Evolutionary conservation across 2,888 invertebrate genomes (phyloP).

Genomic region (Anoplius nigerrimus): DNA sequence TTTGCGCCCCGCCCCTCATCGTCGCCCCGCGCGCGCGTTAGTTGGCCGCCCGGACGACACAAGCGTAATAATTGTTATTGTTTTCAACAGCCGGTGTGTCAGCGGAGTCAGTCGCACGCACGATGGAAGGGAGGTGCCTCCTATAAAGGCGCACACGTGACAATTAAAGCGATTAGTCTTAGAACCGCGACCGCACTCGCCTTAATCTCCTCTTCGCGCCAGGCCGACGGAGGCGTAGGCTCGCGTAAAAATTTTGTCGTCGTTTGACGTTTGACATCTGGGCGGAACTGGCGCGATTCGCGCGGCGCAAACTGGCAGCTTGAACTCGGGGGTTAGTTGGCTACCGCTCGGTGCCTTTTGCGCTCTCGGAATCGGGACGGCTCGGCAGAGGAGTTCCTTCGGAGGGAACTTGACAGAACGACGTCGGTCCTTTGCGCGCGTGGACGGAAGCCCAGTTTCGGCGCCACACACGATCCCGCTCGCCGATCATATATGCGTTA

Average conservation of each 20-base stretch:
- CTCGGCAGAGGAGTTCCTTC: too few species aligned
- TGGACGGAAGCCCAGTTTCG: neutral
- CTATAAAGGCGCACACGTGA: conserved; percentile 70
- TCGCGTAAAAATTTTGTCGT: too few species aligned
- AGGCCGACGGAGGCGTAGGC: neutral
- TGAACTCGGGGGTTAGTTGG: too few species aligned
- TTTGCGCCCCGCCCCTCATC: too few species aligned
- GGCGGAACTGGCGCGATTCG: too few species aligned
- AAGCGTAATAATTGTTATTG: conserved; percentile 25
- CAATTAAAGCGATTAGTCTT: conserved; percentile 72
- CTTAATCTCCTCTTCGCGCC: conserved; percentile 52
- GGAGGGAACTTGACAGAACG: too few species aligned
- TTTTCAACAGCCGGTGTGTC: conserved; percentile 35
- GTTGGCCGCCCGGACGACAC: neutral
- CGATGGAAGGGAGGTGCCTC: conserved; percentile 57
- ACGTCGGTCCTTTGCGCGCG: neutral
- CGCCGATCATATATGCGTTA: conserved; percentile 69
- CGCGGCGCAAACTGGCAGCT: too few species aligned
- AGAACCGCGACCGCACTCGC: conserved; percentile 62
- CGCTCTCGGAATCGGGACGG: too few species aligned
- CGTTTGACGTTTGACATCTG: neutral
- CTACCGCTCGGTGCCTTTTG: too few species aligned
- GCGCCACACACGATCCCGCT: neutral
- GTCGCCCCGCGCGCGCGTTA: too few species aligned
- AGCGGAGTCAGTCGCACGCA: neutral